A percentile compares a stretch with the other conserved stretches of the same genome.
These are phyloP conservation scores for Crypturellus tataupa DNA, from an alignment of 2,797 vertebrate genomes.

Conservation along the genomic window DNA sequence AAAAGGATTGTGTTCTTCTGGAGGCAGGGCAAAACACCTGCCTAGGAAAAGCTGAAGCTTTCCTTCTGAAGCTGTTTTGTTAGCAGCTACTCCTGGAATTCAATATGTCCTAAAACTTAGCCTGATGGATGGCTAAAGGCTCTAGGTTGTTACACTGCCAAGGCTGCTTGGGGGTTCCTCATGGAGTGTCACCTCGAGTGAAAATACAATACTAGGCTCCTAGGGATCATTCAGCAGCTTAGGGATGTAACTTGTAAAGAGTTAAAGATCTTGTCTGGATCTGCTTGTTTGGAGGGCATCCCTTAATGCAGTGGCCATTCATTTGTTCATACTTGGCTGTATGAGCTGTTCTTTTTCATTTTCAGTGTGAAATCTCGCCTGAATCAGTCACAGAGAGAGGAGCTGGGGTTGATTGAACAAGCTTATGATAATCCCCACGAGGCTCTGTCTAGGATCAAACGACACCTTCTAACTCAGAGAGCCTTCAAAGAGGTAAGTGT, in stretches of 20 bases:
- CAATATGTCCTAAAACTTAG: rapidly evolving
- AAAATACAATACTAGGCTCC: too few species aligned
- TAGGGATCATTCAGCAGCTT: neutral
- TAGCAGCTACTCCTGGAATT: neutral
- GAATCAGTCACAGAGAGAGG: conserved; percentile 98
- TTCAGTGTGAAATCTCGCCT: conserved; percentile 96
- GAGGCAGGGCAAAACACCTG: too few species aligned
- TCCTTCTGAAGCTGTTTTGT: neutral
- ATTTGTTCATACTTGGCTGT: neutral
- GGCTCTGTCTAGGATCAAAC: conserved; percentile 98
- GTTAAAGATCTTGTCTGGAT: neutral
- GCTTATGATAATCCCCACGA: conserved; percentile 99
- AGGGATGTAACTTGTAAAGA: neutral
- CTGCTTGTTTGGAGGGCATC: rapidly evolving
- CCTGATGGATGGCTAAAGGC: neutral
- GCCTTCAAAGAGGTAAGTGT: conserved; percentile 96
- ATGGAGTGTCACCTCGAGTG: too few species aligned
- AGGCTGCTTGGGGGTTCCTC: neutral
- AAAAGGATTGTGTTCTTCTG: neutral
- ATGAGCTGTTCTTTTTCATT: neutral
- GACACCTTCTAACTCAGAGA: conserved; percentile 98
- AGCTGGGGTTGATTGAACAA: conserved; percentile 97
- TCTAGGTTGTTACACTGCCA: neutral
- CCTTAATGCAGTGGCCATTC: neutral
- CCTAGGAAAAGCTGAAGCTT: neutral